These are phyloP conservation scores for Nibea albiflora DNA, from an alignment of 2,113 vertebrate species.

Conservation along the genomic window DNA sequence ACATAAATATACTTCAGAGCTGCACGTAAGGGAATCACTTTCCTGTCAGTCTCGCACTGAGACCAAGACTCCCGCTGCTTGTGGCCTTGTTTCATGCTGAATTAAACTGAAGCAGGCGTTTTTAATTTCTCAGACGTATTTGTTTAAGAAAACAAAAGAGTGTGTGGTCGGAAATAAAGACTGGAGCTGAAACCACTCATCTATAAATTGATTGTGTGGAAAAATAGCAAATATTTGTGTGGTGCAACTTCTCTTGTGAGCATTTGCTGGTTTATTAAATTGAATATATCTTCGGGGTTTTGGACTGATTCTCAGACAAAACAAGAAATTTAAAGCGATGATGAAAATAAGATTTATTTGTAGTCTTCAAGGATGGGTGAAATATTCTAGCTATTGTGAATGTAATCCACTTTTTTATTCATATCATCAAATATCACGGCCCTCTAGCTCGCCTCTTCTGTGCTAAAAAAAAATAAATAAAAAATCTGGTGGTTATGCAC, in stretches of 20 bases:
- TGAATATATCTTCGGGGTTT: neutral
- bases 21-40: conserved; percentile 32
- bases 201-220: neutral
- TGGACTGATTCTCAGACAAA: neutral
- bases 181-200: neutral
- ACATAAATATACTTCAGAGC: conserved; percentile 57
- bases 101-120: neutral
- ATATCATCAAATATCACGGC: too few relatives aligned
- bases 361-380: neutral
- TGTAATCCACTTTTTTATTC: too few relatives aligned
- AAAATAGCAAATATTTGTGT: neutral
- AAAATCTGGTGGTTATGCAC: too few relatives aligned
- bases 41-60: conserved; percentile 18
- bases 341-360: neutral
- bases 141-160: conserved; percentile 15
- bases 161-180: conserved; percentile 2
- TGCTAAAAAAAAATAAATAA: too few relatives aligned
- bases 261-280: neutral
- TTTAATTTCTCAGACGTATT: neutral
- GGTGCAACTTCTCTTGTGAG: neutral
- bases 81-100: neutral
- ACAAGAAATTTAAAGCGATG: too few relatives aligned
- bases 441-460: too few relatives aligned
- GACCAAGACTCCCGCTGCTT: conserved; percentile 13
- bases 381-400: too few relatives aligned